Evolutionary conservation across 2,888 invertebrate genomes (phyloP), one percentile per base, ranked within the genome.

Genomic region (Eurytoma californica): DNA sequence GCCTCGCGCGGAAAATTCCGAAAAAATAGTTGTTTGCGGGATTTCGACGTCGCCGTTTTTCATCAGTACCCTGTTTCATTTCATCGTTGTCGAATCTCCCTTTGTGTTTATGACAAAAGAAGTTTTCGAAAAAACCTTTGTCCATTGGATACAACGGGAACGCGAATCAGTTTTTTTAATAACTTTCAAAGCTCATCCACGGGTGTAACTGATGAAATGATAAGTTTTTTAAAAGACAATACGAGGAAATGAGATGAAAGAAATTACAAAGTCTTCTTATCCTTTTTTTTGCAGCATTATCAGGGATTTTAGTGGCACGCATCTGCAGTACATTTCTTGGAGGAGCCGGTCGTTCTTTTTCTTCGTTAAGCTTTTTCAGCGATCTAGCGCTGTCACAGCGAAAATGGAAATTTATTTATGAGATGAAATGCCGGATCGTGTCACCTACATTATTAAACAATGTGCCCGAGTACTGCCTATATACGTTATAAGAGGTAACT

Each of bases 351-450:
- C 57, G 18, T 70, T 20, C 72, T 72, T 77, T 58, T 77, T 77
- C 77, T 77, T 77, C 58, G 67, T 77, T 69, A 63, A 67, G 63
- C 39, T 72, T 57, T 47, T 39, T 12, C 3, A 66, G 63, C 63
- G 63, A 63, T 39, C 30, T 57, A 57, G 60, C 47, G 30, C 14
- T 58, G 66, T 58, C 72, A 67, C 66, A 51, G 49, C 57, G 67
- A 49, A 13, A 67, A 77, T 77, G 77, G 77, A 77, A 77, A 77
- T 77, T 77, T 77, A 77, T 77, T 77, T 77, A 77, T 77, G 72
- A 77, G 77, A 77, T 77, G 77, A 77, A 77, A 77, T 72, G 72
- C 77, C 13, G 72, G 58, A 77, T 77, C 77, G 77, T 77, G 77
- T 72, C 57, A 51, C 66, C 66, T 77, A 47, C 61, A 77, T 77